phyloP scores from a whole-genome alignment of 2,888 invertebrate species.

The Amphipoea lucens region DNA sequence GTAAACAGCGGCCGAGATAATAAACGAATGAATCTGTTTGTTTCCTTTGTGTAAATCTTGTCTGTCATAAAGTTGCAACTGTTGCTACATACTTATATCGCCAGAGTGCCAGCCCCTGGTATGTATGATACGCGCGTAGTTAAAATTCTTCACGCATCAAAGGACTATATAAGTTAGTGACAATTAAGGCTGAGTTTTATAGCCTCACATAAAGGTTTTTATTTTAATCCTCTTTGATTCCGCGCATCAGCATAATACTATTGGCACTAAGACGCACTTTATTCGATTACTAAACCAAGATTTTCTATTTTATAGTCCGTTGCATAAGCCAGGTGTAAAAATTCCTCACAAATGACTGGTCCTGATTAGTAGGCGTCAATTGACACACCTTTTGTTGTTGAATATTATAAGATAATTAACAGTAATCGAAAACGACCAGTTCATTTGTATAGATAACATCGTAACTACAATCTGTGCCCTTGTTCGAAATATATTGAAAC shows the following conservation, averaged over 20 bases:
- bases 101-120: conserved; percentile 24
- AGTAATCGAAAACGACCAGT: conserved; percentile 44
- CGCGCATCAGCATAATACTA: conserved; percentile 23
- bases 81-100: conserved; percentile 63
- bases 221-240: conserved; percentile 41
- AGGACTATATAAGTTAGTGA: conserved; percentile 55
- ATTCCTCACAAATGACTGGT: conserved; percentile 37
- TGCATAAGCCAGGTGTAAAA: conserved; percentile 26
- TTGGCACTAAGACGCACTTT: conserved; percentile 6
- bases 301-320: conserved; percentile 15
- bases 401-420: conserved; percentile 46
- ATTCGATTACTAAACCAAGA: conserved; percentile 1
- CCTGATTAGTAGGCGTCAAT: conserved; percentile 40
- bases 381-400: conserved; percentile 47
- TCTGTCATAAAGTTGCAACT: conserved; percentile 76
- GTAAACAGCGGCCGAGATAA: conserved; percentile 81
- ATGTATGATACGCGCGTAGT: conserved; percentile 48
- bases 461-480: conserved; percentile 49
- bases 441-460: conserved; percentile 55
- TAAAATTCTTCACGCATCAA: conserved; percentile 55
- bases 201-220: conserved; percentile 46
- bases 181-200: conserved; percentile 56
- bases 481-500: conserved; percentile 44
- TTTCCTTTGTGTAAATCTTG: conserved; percentile 77
- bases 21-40: conserved; percentile 76